Evolutionary conservation across 2,797 vertebrate genomes (phyloP), one percentile per base, ranked within the genome.

Genomic region (Staurois parvus): DNA sequence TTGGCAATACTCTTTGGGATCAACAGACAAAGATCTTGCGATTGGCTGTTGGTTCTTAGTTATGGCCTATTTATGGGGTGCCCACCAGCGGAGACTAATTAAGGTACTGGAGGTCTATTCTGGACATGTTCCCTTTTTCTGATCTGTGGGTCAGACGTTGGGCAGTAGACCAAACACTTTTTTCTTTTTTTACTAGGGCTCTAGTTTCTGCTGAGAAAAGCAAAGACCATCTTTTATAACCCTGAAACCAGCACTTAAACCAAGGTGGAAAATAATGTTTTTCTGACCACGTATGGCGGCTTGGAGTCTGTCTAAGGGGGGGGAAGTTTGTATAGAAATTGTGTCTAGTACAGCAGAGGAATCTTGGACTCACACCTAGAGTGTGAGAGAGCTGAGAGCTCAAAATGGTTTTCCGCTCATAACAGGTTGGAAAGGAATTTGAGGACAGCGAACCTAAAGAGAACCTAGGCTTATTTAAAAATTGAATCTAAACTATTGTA

Each of bases 201-300:
- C 64, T 8, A 34, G 62, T 85, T 86, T 78, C 80, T 86, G 85
- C 85, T 86, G 80, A 86, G 85, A 73, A 48, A 82, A 86, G 85
- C 85, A 86, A 82, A 78, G 85, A 78, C 80, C 80, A 68, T 72
- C 48, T 81, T 86, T 86, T 86, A 86, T 73, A 72, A 66, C 72
- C 84, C 74, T 83, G 37, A 83, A 83, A 86, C 74, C 85, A 78
- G 79, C 59, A 67, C 80, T 83, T 78, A 86, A 85, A 79, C 11
- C 56, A 64, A 62, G 66, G 34, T 77, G 84, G 72, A 81, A 86
- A 86, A 82, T 82, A 45, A 76, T 24, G 73, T 81, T 70, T 66
- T 72, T 74, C 84, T 81, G 84, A 81, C 78, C 84, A 70, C 72
- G 72, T 42, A 76, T 72, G 84, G 66, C 84, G 79, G 79, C 84